phyloP scores from a whole-genome alignment of 2,797 vertebrate species.

The Spinus pinus region DNA sequence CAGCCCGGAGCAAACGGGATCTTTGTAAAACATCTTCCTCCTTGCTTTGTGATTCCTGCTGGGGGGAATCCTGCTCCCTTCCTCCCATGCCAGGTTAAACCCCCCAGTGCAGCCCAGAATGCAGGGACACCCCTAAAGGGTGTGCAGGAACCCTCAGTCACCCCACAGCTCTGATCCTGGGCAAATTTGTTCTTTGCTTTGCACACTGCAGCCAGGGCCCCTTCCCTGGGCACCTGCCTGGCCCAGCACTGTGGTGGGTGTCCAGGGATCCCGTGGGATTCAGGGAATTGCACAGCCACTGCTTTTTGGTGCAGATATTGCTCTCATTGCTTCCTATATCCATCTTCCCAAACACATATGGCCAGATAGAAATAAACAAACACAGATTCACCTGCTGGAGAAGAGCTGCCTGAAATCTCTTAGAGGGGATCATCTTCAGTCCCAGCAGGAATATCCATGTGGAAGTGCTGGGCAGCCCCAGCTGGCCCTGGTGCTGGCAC shows the following conservation, averaged over 20 bases:
- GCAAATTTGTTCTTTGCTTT: neutral
- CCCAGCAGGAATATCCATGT: neutral
- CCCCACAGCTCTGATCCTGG: neutral
- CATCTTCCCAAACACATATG: neutral
- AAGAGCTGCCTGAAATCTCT: neutral
- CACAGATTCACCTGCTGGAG: neutral
- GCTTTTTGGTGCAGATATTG: neutral
- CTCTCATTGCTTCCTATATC: neutral
- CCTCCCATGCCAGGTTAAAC: neutral
- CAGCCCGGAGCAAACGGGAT: neutral
- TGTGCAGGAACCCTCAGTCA: rapidly evolving
- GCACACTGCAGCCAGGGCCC: rapidly evolving
- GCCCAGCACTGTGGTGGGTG: rapidly evolving
- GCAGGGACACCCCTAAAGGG: neutral
- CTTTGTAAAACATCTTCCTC: neutral
- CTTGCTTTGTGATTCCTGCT: neutral
- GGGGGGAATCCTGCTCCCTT: neutral
- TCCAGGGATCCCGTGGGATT: rapidly evolving
- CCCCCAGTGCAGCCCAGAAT: rapidly evolving
- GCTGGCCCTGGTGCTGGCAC: rapidly evolving
- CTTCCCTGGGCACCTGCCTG: neutral
- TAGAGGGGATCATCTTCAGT: rapidly evolving
- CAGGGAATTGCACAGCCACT: neutral
- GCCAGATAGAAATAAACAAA: neutral
- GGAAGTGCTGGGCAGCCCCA: neutral